Base-by-base conservation (phyloP, 2,797 vertebrate species). In the Ataeniobius toweri region DNA sequence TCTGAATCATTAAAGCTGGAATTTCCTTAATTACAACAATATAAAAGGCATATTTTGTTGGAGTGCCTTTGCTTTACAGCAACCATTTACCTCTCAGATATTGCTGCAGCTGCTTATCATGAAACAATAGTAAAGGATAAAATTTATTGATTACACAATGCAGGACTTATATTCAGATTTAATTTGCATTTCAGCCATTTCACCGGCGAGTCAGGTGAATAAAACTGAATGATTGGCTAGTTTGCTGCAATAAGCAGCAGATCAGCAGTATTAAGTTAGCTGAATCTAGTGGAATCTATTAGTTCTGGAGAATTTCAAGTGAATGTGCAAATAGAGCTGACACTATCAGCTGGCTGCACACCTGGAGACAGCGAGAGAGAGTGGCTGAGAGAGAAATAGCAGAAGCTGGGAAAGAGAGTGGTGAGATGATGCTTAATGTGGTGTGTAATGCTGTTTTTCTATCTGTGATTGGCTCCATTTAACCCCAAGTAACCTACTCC, bases 381-480 rank as follows among this genome's bases (percentile, higher is more conserved):
- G 74, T 1, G 84, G 75, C 71, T 12, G 81, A 89, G 88, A 82
- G 77, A 80, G 73, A 67, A 72, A 70, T 65, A 53, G 39, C 70
- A 73, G 50, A 71, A 76, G 76, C 76, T 53, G 48, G 72, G 81
- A 75, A 81, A 89, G 86, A 80, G 83, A 88, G 88, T 22, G 41
- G 69, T 76, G 86, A 89, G 88, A 92, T 91, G 91, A 93, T 92
- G 88, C 86, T 88, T 93, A 93, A 93, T 93, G 92, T 91, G 89
- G 92, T 93, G 91, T 93, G 92, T 92, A 91, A 94, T 93, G 91
- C 90, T 89, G 89, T 91, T 93, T 93, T 93, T 93, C 90, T 90
- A 83, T 90, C 83, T 87, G 82, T 93, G 91, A 92, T 92, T 91
- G 90, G 91, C 89, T 93, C 86, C 85, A 90, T 93, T 93, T 94